phyloP scores from a whole-genome alignment of 2,113 vertebrate genomes.

The Phocoena phocoena region DNA sequence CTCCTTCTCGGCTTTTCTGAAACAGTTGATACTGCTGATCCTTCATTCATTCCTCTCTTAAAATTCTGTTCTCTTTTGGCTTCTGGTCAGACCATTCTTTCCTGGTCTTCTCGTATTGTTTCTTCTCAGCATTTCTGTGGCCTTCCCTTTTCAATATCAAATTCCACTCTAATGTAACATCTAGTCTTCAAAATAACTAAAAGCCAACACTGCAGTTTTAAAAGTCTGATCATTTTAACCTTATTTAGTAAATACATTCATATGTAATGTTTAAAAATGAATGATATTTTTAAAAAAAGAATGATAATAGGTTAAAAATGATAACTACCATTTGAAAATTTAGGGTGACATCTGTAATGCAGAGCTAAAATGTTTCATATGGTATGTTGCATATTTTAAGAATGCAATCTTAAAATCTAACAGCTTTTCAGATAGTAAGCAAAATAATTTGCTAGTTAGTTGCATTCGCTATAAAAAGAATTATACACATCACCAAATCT shows the following conservation, averaged over 20 bases:
- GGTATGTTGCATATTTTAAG: conserved; percentile 28
- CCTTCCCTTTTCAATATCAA: neutral
- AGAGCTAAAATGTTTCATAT: neutral
- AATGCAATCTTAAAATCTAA: conserved; percentile 53
- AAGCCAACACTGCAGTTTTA: neutral
- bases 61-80: neutral
- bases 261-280: conserved; percentile 25
- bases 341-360: neutral
- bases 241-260: conserved; percentile 6
- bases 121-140: neutral
- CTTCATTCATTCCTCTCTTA: neutral
- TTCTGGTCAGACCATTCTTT: neutral
- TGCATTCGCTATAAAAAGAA: conserved; percentile 36
- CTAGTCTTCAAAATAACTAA: conserved; percentile 46
- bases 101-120: neutral
- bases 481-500: conserved; percentile 31
- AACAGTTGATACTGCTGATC: neutral
- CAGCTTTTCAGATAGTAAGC: conserved; percentile 46
- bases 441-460: conserved; percentile 58
- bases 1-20: conserved; percentile 23
- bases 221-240: conserved; percentile 9
- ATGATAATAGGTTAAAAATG: neutral
- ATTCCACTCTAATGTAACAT: neutral
- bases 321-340: conserved; percentile 47
- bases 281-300: neutral